Evolutionary conservation across 2,113 vertebrate genomes (phyloP), one percentile per base, ranked within the genome.

Genomic region (Hiodon tergisus): DNA sequence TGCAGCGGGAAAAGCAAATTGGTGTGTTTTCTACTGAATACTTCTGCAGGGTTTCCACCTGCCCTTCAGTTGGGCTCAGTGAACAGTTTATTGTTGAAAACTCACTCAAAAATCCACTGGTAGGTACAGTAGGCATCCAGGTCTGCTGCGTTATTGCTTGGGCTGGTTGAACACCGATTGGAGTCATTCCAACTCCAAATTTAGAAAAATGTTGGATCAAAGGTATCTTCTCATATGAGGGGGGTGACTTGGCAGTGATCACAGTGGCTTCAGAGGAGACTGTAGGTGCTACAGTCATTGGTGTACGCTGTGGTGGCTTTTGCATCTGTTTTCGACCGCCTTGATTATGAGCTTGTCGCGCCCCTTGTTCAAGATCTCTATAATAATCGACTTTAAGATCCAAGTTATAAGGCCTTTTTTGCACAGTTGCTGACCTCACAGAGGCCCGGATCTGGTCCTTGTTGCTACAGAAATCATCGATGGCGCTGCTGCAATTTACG

Each of bases 1-100:
- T 97, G 78, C 96, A 98, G 0, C 95, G 92, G 5, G 96, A 99
- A 81, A 99, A 96, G 83, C 94, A 96, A 75, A 96, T 95, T 0
- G 95, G 94, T 0, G 93, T 95, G 46, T 96, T 94, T 77, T 97
- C 93, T 5, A 94, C 94, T 0, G 88, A 94, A 81, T 94, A 95
- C 72, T 95, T 97, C 87, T 95, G 95, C 71, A 95, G 86, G 0
- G 91, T 94, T 79, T 97, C 94, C 86, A 95, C 90, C 6, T 92
- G 89, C 0, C 76, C 85, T 0, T 87, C 71, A 4, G 86, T 83
- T 0, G 88, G 89, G 0, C 89, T 89, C 71, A 86, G 80, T 0
- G 86, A 80, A 2, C 86, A 80, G 10, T 89, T 84, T 83, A 94
- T 92, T 79, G 95, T 92, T 0, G 93, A 90, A 75, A 90, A 90